These are phyloP conservation scores for Mus pahari DNA, from an alignment of 2,113 vertebrate genomes.

Conservation along the genomic window DNA sequence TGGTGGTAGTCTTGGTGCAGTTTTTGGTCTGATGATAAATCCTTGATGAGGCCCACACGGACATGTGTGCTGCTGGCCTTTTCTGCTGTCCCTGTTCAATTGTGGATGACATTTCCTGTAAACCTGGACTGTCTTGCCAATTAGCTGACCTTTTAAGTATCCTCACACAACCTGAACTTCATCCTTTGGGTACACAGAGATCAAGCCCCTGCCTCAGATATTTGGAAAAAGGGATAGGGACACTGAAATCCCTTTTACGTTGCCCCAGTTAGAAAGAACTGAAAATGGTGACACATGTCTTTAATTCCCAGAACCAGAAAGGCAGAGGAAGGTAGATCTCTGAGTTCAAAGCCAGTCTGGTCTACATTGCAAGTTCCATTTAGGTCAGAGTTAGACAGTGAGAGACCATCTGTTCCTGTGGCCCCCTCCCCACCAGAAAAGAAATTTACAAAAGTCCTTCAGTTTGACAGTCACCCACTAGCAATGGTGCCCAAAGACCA, in stretches of 20 bases:
- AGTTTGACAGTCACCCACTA: neutral
- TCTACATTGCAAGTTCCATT: neutral
- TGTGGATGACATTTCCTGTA: neutral
- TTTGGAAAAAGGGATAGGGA: neutral
- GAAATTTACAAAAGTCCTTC: neutral
- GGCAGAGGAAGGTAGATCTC: neutral
- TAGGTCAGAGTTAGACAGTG: neutral
- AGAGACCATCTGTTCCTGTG: neutral
- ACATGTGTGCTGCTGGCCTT: too few relatives aligned
- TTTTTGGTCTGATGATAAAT: constrained; percentile 98
- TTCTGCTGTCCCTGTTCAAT: neutral
- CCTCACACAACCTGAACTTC: neutral
- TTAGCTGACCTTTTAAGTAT: neutral
- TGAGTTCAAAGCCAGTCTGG: neutral
- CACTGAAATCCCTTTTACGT: neutral
- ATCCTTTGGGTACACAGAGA: neutral
- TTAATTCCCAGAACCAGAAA: neutral
- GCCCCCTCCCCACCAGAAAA: neutral
- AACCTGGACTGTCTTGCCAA: neutral
- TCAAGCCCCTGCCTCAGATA: neutral
- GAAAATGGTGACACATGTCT: neutral
- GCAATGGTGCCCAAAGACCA: neutral
- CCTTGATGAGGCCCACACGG: constrained; percentile 82
- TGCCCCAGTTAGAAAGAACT: neutral
- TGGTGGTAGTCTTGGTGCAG: constrained; percentile 97